phyloP scores from a whole-genome alignment of 1,140 invertebrate species.

The Drosophila nigromelanica region DNA sequence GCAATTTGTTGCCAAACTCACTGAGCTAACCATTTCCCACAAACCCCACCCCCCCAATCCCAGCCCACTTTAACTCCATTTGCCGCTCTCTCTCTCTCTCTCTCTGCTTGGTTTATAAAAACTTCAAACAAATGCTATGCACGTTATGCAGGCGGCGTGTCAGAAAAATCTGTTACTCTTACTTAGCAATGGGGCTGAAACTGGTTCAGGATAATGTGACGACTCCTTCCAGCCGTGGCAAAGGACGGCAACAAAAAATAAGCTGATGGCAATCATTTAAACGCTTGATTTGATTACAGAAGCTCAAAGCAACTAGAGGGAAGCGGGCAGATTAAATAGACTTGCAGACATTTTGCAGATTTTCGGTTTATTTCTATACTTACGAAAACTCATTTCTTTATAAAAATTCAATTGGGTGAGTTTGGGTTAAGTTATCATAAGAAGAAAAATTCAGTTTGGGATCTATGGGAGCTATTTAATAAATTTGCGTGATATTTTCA shows the following conservation, averaged over 20 bases:
- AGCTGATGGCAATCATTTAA: conserved; percentile 41
- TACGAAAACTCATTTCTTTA: no score
- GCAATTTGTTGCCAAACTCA: conserved; percentile 63
- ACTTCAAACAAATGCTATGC: conserved; percentile 75
- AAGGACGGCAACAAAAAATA: neutral
- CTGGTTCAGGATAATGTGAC: conserved; percentile 24
- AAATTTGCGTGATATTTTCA: no score
- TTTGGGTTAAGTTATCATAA: no score
- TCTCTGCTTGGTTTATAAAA: conserved; percentile 59
- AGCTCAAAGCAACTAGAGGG: neutral
- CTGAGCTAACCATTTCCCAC: conserved; percentile 37
- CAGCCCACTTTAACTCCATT: conserved; percentile 18
- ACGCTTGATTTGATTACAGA: conserved; percentile 27
- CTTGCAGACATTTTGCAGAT: no score
- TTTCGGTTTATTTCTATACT: no score
- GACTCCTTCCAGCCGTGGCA: conserved; percentile 7
- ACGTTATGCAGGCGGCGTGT: conserved; percentile 65
- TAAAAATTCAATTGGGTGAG: no score
- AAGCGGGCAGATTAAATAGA: no score
- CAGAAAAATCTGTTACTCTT: conserved; percentile 79
- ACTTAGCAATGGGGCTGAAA: conserved; percentile 46
- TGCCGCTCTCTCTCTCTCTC: conserved; percentile 4
- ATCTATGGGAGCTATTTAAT: no score
- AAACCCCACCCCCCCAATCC: no score
- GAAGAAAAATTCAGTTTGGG: no score